A percentile compares a stretch with the other conserved stretches of the same genome.
Evolutionary conservation across 2,113 vertebrate genomes (phyloP).

Genomic region (Phoenicopterus ruber): DNA sequence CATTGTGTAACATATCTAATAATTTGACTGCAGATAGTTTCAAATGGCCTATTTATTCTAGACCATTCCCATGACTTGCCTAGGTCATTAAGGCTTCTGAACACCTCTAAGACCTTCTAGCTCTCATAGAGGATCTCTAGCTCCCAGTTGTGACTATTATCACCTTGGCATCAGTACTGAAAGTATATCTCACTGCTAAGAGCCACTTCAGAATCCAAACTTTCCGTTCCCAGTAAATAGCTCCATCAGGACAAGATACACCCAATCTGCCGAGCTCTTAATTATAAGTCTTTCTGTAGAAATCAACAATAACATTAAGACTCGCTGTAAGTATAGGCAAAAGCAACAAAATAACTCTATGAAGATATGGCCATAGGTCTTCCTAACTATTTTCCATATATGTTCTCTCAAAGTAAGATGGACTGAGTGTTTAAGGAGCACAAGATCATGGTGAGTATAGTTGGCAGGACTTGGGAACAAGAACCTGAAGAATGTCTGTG

Average conservation of each 20-base stretch:
- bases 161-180: background rate
- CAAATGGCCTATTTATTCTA: background rate
- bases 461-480: background rate
- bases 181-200: background rate
- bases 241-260: background rate
- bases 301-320: background rate
- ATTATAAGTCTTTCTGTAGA: background rate
- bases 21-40: background rate
- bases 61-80: background rate
- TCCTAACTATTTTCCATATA: background rate
- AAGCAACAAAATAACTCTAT: background rate
- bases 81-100: background rate
- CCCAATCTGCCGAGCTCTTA: background rate
- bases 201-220: background rate
- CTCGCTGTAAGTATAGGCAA: background rate
- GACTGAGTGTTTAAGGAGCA: background rate
- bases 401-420: background rate
- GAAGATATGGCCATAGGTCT: rapidly evolving
- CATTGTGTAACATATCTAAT: background rate
- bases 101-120: background rate
- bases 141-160: background rate
- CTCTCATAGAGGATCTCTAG: background rate
- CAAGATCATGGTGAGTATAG: background rate
- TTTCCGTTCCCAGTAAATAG: background rate
- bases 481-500: background rate